Evolutionary conservation across 2,888 invertebrate genomes (phyloP).

Genomic region (Cephonodes hylas): DNA sequence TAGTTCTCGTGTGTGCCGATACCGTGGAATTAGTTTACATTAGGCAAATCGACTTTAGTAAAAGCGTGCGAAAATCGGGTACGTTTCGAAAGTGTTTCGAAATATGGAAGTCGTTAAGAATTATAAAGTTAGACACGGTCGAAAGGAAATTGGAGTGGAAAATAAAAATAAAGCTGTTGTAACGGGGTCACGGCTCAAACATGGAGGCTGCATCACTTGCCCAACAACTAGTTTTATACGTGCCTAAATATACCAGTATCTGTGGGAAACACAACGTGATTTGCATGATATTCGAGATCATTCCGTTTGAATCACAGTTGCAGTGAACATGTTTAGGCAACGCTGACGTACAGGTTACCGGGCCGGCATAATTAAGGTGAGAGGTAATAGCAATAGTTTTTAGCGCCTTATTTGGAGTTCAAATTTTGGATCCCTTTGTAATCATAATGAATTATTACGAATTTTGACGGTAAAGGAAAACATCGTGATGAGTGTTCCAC

Average conservation of each 20-base stretch:
- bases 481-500: no score
- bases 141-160: constrained; percentile 69
- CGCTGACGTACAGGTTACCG: no score
- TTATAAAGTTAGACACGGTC: constrained; percentile 63
- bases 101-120: constrained; percentile 62
- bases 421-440: no score
- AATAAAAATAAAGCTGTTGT: constrained; percentile 54
- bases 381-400: no score
- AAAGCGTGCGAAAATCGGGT: constrained; percentile 56
- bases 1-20: constrained; percentile 23
- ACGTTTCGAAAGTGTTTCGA: constrained; percentile 60
- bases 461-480: no score
- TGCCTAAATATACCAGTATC: constrained; percentile 29
- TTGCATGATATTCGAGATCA: constrained; percentile 29
- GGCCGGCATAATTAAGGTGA: no score
- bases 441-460: no score
- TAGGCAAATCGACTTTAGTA: constrained; percentile 36
- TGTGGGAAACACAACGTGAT: constrained; percentile 25
- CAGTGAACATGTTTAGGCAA: background rate
- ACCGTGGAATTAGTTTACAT: constrained; percentile 13
- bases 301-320: constrained; percentile 23
- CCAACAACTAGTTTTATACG: constrained; percentile 33
- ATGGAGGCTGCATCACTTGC: constrained; percentile 46
- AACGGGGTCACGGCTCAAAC: constrained; percentile 64
- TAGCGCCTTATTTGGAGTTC: no score